A percentile compares a stretch with the other conserved stretches of the same genome.
phyloP scores from a whole-genome alignment of 2,888 invertebrate species.

The Galerucella calmariensis region DNA sequence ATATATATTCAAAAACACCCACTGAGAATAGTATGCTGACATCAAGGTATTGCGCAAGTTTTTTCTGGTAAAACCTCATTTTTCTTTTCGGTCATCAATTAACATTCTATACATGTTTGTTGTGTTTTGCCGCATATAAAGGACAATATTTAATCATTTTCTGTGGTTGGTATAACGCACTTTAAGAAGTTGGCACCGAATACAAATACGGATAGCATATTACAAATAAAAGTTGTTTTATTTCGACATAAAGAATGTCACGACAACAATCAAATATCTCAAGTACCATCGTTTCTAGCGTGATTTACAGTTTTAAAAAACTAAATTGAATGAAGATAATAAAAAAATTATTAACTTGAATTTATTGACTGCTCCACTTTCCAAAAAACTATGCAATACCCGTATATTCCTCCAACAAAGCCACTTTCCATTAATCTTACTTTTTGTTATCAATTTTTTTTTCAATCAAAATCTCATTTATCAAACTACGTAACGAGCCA shows the following conservation, averaged over 20 bases:
- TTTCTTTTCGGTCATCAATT: slow-evolving; percentile 38
- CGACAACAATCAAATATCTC: neutral
- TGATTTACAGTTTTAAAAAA: too few relatives aligned
- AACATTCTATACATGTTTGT: slow-evolving; percentile 35
- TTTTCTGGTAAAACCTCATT: slow-evolving; percentile 31
- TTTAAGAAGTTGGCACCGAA: neutral
- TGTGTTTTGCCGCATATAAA: slow-evolving; percentile 30
- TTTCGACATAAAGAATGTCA: neutral
- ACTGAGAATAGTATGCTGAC: slow-evolving; percentile 7
- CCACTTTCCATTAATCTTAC: neutral
- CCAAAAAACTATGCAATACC: too few relatives aligned
- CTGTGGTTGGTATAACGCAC: slow-evolving; percentile 15
- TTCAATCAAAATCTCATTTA: neutral
- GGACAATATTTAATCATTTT: slow-evolving; percentile 37
- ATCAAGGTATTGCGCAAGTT: slow-evolving; percentile 34
- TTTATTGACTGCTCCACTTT: too few relatives aligned
- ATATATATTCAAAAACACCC: slow-evolving; percentile 3
- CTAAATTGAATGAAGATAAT: too few relatives aligned
- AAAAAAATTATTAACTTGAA: too few relatives aligned
- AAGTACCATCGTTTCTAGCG: too few relatives aligned
- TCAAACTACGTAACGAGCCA: neutral
- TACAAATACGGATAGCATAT: neutral
- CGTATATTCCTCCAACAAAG: too few relatives aligned
- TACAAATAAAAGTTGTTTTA: neutral
- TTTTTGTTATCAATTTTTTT: neutral